phyloP scores from a whole-genome alignment of 2,888 invertebrate species.

The Xestia sexstrigata region DNA sequence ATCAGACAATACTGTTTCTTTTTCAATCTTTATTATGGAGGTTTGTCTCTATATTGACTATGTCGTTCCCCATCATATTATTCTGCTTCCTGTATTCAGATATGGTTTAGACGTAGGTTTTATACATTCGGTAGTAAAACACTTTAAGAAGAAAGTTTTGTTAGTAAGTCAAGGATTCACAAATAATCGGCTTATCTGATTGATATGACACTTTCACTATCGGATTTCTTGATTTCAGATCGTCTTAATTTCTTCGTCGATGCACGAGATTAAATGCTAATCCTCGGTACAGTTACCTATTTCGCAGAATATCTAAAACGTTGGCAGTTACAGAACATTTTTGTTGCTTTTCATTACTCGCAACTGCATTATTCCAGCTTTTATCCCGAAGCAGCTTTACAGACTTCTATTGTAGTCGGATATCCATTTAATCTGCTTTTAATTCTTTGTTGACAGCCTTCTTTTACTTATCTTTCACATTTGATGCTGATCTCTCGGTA shows the following conservation, averaged over 20 bases:
- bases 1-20: neutral
- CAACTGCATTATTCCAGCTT: neutral
- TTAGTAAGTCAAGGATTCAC: constrained; percentile 25
- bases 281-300: constrained; percentile 11
- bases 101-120: neutral
- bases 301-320: neutral
- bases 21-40: neutral
- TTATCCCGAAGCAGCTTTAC: neutral
- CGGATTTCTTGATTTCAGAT: constrained; percentile 31
- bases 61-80: neutral
- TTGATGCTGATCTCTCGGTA: neutral
- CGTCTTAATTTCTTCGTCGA: neutral
- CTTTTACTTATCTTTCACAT: neutral
- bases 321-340: neutral
- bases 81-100: neutral
- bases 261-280: constrained; percentile 2
- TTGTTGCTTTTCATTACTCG: neutral
- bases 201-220: constrained; percentile 41
- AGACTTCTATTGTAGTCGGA: neutral
- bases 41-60: neutral
- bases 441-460: neutral
- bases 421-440: neutral
- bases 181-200: constrained; percentile 49
- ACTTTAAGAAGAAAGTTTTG: constrained; percentile 8
- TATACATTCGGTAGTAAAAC: constrained; percentile 20